Conservation (phyloP, 2,113 vertebrate genomes). For the Cariama cristata region DNA sequence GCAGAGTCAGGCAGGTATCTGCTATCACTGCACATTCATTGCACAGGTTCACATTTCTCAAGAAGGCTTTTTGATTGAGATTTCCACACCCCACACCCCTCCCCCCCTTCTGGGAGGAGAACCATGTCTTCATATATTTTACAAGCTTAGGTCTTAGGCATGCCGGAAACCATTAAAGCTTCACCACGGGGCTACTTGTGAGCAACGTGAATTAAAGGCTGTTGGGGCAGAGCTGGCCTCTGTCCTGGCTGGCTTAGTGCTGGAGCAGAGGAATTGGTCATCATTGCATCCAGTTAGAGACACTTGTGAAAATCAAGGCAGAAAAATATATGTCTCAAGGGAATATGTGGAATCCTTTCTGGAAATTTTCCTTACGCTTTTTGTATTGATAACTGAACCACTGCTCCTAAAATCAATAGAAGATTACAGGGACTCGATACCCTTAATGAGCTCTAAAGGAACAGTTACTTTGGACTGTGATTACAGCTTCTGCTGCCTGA, state of each 20-base stretch:
- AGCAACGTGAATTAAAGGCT: background rate
- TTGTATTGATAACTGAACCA: background rate
- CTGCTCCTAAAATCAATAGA: background rate
- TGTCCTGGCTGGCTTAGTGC: background rate
- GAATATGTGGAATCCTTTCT: background rate
- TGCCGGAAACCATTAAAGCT: background rate
- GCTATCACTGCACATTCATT: background rate
- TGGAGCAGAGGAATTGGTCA: background rate
- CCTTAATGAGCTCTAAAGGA: slow-evolving; percentile 34
- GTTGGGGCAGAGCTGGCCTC: background rate
- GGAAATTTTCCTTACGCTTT: background rate
- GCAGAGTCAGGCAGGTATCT: slow-evolving; percentile 9
- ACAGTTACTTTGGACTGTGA: background rate
- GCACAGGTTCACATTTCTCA: background rate
- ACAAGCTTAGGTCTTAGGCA: background rate
- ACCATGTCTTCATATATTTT: background rate
- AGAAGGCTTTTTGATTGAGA: background rate
- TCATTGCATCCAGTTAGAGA: background rate
- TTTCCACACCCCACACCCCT: background rate
- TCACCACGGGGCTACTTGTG: fast-evolving
- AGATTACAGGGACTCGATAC: background rate
- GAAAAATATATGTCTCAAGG: background rate
- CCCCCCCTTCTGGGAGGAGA: background rate
- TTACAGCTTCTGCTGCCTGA: background rate
- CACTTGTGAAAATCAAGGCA: background rate